Evolutionary conservation across 2,797 vertebrate species (phyloP), one percentile per base, ranked within the genome.

Genomic region (Valencia hispanica): DNA sequence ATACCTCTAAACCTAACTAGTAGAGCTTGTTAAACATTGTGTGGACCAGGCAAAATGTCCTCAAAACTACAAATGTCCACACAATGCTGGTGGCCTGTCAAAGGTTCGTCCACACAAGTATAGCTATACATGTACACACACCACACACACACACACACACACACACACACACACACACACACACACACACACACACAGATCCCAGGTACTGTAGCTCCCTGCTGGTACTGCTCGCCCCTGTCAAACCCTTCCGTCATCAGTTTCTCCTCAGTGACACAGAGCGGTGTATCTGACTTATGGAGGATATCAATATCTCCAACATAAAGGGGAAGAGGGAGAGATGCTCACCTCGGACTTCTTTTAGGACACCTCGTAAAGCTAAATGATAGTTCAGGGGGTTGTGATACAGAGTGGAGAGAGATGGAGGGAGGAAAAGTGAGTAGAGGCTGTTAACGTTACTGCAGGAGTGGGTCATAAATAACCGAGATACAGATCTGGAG

Each of bases 341-440:
- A 79, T 10, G 94, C 96, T 95, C 96, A 96, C 92, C 95, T 94
- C 94, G 80, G 94, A 94, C 95, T 89, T 88, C 95, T 96, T 97
- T 97, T 96, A 97, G 96, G 96, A 96, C 93, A 94, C 95, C 95
- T 97, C 97, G 93, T 98, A 97, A 98, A 98, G 96, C 96, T 96
- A 96, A 97, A 97, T 97, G 96, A 96, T 96, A 96, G 96, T 96
- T 96, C 96, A 96, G 96, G 90, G 89, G 89, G 91, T 88, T 50
- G 88, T 81, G 82, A 86, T 89, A 83, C 59, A 20, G 75, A 77
- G 69, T 83, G 63, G 53, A 73, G 72, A 79, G 77, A 80, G 72
- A n/a, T 79, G 48, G 57, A 71, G 69, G 79, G 73, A 79, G 78
- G 81, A 84, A 94, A 96, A 96, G 94, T 90, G 94, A 96, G 94